phyloP scores from a whole-genome alignment of 1,140 invertebrate species.

The Paralvinella palmiformis region DNA sequence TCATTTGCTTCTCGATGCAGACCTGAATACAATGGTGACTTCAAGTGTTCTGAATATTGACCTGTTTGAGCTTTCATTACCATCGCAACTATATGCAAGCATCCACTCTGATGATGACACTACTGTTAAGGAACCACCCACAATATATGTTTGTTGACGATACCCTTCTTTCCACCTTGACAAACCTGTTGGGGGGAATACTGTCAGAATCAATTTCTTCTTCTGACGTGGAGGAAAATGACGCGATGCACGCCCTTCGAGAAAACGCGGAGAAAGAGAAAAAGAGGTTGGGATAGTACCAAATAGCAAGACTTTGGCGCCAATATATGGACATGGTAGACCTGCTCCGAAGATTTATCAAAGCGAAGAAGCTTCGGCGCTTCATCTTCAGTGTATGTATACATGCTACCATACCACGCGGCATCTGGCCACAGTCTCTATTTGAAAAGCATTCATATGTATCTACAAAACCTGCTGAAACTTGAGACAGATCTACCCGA shows the following conservation, averaged over 20 bases:
- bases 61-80: not conserved
- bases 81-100: not conserved
- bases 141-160: too few relatives aligned
- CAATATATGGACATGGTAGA: conserved; percentile 36
- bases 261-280: conserved; percentile 15
- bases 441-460: not conserved
- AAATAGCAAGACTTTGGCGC: conserved; percentile 23
- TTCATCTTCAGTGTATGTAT: conserved; percentile 25
- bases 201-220: not conserved
- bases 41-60: not conserved
- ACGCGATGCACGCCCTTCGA: not conserved
- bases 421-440: conserved; percentile 6
- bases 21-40: conserved; percentile 13
- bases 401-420: conserved; percentile 5
- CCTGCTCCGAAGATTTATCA: conserved; percentile 44
- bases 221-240: not conserved
- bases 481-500: too few relatives aligned
- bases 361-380: conserved; percentile 42
- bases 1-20: conserved; percentile 36
- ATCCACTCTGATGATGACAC: too few relatives aligned
- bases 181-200: too few relatives aligned
- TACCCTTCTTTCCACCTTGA: too few relatives aligned
- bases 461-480: not conserved
- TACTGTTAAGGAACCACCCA: too few relatives aligned
- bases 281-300: conserved; percentile 21